phyloP scores from a whole-genome alignment of 2,797 vertebrate species.

The Basileuterus tristriatus region DNA sequence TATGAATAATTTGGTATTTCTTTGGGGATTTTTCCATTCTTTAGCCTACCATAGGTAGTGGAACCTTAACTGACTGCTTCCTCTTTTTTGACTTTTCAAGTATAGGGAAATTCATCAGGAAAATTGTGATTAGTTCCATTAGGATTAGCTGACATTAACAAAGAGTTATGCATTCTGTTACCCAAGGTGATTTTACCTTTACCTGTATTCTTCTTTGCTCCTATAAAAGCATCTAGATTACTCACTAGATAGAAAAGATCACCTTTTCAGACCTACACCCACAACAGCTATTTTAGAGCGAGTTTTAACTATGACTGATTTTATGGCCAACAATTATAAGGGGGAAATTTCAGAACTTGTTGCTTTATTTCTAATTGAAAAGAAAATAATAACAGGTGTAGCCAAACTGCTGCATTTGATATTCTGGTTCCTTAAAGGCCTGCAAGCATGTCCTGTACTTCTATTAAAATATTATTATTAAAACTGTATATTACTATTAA shows the following conservation, averaged over 20 bases:
- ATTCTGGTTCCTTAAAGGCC: neutral
- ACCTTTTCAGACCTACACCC: neutral
- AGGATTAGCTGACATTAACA: neutral
- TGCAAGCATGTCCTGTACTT: neutral
- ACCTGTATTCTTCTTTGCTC: neutral
- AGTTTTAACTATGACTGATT: neutral
- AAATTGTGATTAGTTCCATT: neutral
- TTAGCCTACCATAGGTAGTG: neutral
- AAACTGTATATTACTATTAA: neutral
- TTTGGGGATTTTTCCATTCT: neutral
- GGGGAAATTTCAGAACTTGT: neutral
- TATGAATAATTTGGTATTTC: neutral
- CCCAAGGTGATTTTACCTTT: neutral
- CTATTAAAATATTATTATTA: neutral
- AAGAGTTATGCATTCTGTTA: neutral
- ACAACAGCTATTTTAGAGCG: neutral
- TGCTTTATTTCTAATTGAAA: neutral
- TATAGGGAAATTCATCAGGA: neutral
- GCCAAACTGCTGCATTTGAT: neutral
- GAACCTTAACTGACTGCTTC: neutral
- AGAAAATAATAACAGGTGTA: fast-evolving
- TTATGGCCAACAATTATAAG: neutral
- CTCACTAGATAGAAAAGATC: neutral
- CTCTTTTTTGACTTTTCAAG: neutral
- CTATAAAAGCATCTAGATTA: neutral